Evolutionary conservation across 2,797 vertebrate species (phyloP), one percentile per base, ranked within the genome.

Genomic region (Manis javanica): DNA sequence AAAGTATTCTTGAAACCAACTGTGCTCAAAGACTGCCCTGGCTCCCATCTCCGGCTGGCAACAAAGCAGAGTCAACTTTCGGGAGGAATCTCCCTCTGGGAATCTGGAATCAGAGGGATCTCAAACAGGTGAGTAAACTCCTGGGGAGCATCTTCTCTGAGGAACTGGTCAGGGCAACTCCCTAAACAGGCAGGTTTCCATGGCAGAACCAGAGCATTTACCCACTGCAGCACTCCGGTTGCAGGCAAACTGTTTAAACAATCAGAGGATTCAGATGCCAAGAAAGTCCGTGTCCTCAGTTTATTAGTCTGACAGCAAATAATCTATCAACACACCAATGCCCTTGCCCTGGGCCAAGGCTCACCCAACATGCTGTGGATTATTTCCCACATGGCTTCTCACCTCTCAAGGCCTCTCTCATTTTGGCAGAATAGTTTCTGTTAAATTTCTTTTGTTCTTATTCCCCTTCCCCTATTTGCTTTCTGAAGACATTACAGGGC

Each of bases 201-300:
- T 1, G 5, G 69, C 87, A 74, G 29, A 59, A 46, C n/a, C 1
- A 21, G 34, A 59, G 87, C 59, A 57, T n/a, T 37, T 46, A 78
- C 34, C 59, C 37, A 77, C 63, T 37, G 55, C 8, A 92, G 75
- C 81, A 93, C 53, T 83, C 11, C 16, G 71, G 31, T 61, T 59
- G 49, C 21, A 90, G 90, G 75, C 34, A 59, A 83, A 90, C 46
- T 87, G 51, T 84, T 94, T 74, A 90, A 95, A 91, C 87, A 95
- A 87, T 53, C 31, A 46, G 68, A 93, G 31, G 39, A 87, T 29
- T 91, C 69, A 57, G 75, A 51, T 87, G 94, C 87, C 84, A 91
- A 75, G 79, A 77, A 90, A 53, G 39, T 66, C 49, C 63, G 11
- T 72, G 49, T 84, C 34, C 71, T 51, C 31, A 71, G 49, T 75